Evolutionary conservation across 2,797 vertebrate genomes (phyloP).

Genomic region (Halcyon smyrnensis): DNA sequence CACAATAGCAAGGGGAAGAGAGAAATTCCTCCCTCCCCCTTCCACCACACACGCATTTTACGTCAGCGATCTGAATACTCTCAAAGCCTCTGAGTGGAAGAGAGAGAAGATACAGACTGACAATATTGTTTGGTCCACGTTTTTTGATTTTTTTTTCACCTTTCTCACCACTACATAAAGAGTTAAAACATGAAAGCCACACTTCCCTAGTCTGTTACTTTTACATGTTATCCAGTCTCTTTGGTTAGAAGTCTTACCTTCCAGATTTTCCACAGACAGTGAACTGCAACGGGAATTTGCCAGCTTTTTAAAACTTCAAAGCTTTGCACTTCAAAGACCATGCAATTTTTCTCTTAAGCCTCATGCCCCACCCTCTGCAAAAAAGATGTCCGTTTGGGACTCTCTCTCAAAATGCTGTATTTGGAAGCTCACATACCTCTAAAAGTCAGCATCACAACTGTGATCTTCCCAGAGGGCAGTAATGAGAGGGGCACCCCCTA

Average conservation of each 20-base stretch:
- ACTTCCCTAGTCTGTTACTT: not conserved
- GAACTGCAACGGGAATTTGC: not conserved
- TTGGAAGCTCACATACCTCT: not conserved
- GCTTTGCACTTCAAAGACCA: conserved; percentile 15
- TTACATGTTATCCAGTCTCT: not conserved
- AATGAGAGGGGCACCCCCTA: not conserved
- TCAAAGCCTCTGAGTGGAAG: not conserved
- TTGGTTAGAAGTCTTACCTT: not conserved
- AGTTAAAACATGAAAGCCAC: not conserved
- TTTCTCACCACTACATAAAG: not conserved
- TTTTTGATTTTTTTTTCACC: not conserved
- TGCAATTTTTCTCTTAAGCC: not conserved
- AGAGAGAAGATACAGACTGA: not conserved
- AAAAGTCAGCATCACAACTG: not conserved
- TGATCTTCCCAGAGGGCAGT: not conserved
- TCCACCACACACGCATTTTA: not conserved
- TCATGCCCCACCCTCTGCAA: not conserved
- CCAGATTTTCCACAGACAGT: not conserved
- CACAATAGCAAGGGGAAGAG: conserved; percentile 27
- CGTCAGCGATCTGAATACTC: not conserved
- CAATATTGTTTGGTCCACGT: not conserved
- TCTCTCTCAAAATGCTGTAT: not conserved
- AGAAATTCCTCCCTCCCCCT: conserved; percentile 37
- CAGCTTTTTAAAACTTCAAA: conserved; percentile 23
- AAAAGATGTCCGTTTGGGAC: not conserved